Base-by-base conservation (phyloP, 2,113 vertebrate genomes). In the Condylura cristata region DNA sequence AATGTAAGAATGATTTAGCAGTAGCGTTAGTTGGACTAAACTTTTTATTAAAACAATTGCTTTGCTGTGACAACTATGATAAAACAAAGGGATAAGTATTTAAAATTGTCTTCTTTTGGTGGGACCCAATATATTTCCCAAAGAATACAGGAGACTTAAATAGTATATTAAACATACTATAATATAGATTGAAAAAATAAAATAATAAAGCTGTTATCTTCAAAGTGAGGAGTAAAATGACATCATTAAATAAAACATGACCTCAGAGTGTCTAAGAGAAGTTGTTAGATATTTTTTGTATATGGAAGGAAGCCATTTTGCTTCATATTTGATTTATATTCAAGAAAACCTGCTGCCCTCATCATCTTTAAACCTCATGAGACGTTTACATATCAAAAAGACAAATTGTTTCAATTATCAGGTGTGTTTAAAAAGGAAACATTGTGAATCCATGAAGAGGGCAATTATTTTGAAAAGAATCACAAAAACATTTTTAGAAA, bases 21-120 rank as follows among this genome's bases (percentile, higher is more conserved):
- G 6, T 44, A 56, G 24, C 34, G 30, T 30, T 72, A 17, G 68
- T 79, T n/a, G 61, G 6, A 70, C 22, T 79, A 37, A 74, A 92
- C 66, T 65, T 93, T 93, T 94, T 94, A 96, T 97, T 95, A 95
- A 97, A 95, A 87, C 68, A 44, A 82, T 92, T 92, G 44, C 61
- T 96, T 94, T 92, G 46, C 63, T 41, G 7, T 92, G 91, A 86
- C 74, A 96, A 68, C 8, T 22, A 58, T 37, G 85, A 48, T 8
- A 46, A 34, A 81, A 14, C 46, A 92, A 83, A 95, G 94, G 80
- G 78, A 89, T 90, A 66, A 92, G n/a, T 74, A 79, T 94, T 79
- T 95, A 32, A 96, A 97, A 95, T 26, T 30, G 16, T 79, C 39
- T 9, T 74, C 22, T 88, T 88, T 53, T 22, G 58, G 41, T 79